Base-by-base conservation (phyloP, 2,888 invertebrate genomes). In the Junonia oenone region DNA sequence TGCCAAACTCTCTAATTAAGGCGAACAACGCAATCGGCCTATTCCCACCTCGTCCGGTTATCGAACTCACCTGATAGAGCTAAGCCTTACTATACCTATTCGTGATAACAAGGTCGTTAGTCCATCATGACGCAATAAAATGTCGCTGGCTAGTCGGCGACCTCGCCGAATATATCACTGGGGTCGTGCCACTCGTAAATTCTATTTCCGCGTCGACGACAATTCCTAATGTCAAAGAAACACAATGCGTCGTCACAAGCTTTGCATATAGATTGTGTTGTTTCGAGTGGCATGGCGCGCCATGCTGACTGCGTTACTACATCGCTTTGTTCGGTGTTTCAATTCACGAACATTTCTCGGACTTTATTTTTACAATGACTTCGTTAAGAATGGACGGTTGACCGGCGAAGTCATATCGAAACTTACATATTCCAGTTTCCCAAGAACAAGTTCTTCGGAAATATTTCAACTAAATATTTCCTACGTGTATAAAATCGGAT, bases 11-110 rank as follows among this genome's bases (percentile, higher is more conserved):
- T 78, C 76, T 83, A 83, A 83, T 85, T 82, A 79, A 71, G 71
- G 68, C 59, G 56, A 62, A 63, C 65, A 71, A 63, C 62, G 71
- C 75, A 77, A 78, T 77, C 67, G 70, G 70, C 78, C 72, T 73
- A 79, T 80, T 82, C 79, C 78, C 82, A 83, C 78, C 76, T 77
- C 72, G 68, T 66, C 69, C 78, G 84, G 84, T 82, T 85, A 78
- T 81, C 82, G 82, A 84, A 83, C 82, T 68, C 71, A 51, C 61
- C 65, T 69, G 68, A 69, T 73, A 73, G 67, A 55, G 35, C 46
- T 51, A 69, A 67, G 65, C 64, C 68, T 68, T 71, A 65, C 67
- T 71, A 68, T 70, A 43, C 22, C 43, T 26, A 76, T 70, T 60
- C 71, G 75, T 66, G 71, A 75, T 68, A 75, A 70, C 82, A 84